phyloP scores from a whole-genome alignment of 2,888 invertebrate species.

The Aphelenchoides bicaudatus region DNA sequence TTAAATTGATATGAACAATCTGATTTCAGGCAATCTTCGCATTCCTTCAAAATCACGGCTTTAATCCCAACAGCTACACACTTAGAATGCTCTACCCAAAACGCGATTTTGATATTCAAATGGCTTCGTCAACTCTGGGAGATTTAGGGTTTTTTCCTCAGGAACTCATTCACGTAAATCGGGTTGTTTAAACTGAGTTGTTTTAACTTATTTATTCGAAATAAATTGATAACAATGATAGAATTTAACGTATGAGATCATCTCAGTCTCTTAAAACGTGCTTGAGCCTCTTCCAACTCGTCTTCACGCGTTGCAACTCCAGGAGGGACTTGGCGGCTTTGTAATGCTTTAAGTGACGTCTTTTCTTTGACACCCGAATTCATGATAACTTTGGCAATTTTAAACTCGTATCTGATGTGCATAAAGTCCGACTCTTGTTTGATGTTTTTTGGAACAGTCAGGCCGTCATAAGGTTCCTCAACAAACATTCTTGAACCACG shows the following conservation, averaged over 20 bases:
- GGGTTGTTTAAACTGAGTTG: background rate
- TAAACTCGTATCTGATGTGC: background rate
- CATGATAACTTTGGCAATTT: no score
- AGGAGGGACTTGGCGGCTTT: no score
- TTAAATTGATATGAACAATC: background rate
- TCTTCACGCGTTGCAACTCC: no score
- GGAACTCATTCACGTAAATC: conserved; percentile 44
- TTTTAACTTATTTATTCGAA: no score
- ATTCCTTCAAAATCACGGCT: conserved; percentile 33
- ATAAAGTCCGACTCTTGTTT: background rate
- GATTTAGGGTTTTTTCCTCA: conserved; percentile 37
- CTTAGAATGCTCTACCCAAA: conserved; percentile 63
- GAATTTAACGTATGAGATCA: no score
- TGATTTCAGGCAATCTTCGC: conserved; percentile 37
- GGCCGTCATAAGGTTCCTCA: conserved; percentile 36
- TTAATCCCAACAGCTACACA: conserved; percentile 87
- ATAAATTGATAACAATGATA: no score
- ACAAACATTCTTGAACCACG: conserved; percentile 20
- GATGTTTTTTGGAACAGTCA: conserved; percentile 35
- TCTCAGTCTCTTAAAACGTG: no score
- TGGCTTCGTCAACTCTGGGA: conserved; percentile 27
- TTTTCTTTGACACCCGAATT: no score
- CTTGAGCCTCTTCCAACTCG: no score
- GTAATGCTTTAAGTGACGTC: no score
- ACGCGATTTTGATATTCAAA: conserved; percentile 35